Evolutionary conservation across 2,113 vertebrate genomes (phyloP), one percentile per base, ranked within the genome.

Genomic region (Petrocephalus microphthalmus): DNA sequence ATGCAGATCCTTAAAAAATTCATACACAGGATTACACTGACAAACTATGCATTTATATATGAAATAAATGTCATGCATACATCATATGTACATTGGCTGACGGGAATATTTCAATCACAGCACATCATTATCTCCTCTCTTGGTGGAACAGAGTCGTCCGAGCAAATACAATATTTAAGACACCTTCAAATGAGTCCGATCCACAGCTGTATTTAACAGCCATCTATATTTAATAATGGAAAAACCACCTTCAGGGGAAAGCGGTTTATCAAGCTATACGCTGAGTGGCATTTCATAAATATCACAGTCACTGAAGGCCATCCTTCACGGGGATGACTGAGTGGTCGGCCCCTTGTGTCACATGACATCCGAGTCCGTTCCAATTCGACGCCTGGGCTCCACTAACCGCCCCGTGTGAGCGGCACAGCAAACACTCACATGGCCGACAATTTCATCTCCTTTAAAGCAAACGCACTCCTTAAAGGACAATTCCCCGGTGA

Each of bases 391-490:
- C 1, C 37, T 2, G 33, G 29, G 45, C 22, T 22, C 3, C 20
- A 33, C 47, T n/a, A 49, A 13, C 4, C 54, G 74, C 33, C 33
- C 37, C 42, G 37, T 7, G 51, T 6, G 53, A 47, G 51, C 87
- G 85, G 54, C 37, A 88, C 84, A 84, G 87, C 89, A 89, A 88
- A 90, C 10, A 78, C 85, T 64, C 49, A 87, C 90, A 88, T 91
- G 88, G 87, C 90, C 90, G 90, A 89, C 89, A 91, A 93, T 92
- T 89, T 81, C 91, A 92, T 94, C 92, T 84, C 87, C 88, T 87
- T 90, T 90, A 93, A 94, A 93, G 90, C 93, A 94, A 94, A 92
- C 89, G 90, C 42, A 88, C 87, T 57, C 71, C 60, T 88, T 84
- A 60, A 54, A 93, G 89, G 91, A 91, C 91, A 90, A 88, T 85